Base-by-base conservation (phyloP, 2,113 vertebrate genomes). In the Hippocampus mohnikei region DNA sequence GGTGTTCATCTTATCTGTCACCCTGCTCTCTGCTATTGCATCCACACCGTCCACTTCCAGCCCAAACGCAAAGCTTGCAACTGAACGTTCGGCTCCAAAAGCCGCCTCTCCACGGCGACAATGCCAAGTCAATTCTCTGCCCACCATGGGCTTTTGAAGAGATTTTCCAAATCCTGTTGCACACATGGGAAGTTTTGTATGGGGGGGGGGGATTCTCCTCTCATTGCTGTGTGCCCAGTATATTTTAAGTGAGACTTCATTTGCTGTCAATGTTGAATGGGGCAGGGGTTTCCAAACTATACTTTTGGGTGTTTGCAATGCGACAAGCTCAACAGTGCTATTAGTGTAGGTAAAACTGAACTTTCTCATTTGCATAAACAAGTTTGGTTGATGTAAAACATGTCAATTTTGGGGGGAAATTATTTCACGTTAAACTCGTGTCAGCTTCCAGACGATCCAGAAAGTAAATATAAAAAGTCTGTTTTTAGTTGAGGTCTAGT, bases 41-140 rank as follows among this genome's bases (percentile, higher is more conserved):
- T 64, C 37, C 73, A 78, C 59, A 74, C 52, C 70, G 70, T 74
- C 58, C 74, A 75, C 44, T 73, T 77, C 74, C 72, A 72, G 80
- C 68, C 66, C 8, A 20, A 70, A 56, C 59, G 53, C 20, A 63
- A 71, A 66, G 69, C 52, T 76, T 27, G 62, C 42, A 18, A 50
- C 25, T 73, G n/a, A 60, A 25, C 37, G 7, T 6, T 25, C 70
- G 76, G 66, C 60, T 75, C 27, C 20, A n/a, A 41, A 48, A 42
- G 66, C 71, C 9, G 55, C 67, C 55, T 67, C 66, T 25, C 53
- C 46, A 69, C 16, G 46, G 21, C 16, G 61, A 12, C 7, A 61
- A 2, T 59, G 78, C 79, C 71, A 75, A 75, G 60, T 75, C 62
- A 67, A 67, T 42, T 42, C 40, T 37, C 11, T 40, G 71, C 44